phyloP scores from a whole-genome alignment of 2,888 invertebrate genomes.

The Schrankia costaestrigalis region DNA sequence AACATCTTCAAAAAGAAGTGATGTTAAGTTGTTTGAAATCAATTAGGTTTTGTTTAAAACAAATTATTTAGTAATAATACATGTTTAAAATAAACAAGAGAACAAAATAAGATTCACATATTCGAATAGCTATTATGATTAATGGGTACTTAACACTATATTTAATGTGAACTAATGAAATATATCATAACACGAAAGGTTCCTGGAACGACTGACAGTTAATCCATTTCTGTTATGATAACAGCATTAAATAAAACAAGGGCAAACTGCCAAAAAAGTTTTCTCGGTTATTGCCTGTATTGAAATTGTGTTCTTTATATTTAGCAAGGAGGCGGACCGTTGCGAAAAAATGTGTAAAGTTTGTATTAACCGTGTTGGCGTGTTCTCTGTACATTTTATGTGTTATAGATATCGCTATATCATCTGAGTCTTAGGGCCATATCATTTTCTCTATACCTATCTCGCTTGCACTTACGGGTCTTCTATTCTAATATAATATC shows the following conservation, averaged over 20 bases:
- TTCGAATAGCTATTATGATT: conserved; percentile 25
- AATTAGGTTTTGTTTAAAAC: too few relatives aligned
- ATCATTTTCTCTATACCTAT: too few relatives aligned
- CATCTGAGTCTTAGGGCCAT: too few relatives aligned
- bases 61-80: too few relatives aligned
- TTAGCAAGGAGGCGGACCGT: conserved; percentile 48
- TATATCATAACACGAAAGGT: too few relatives aligned
- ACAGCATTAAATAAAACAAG: conserved; percentile 37
- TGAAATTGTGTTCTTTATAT: conserved; percentile 43
- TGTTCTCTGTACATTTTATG: conserved; percentile 38
- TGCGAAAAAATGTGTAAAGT: conserved; percentile 43
- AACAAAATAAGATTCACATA: conserved; percentile 8
- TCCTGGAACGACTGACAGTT: conserved; percentile 39
- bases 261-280: conserved; percentile 44
- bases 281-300: conserved; percentile 32
- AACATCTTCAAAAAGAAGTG: too few relatives aligned
- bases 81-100: conserved; percentile 1
- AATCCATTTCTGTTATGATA: conserved; percentile 46
- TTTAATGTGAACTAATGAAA: conserved; percentile 31
- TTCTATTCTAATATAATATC: too few relatives aligned
- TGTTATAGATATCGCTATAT: too few relatives aligned
- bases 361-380: conserved; percentile 51
- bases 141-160: conserved; percentile 25
- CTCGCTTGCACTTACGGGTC: too few relatives aligned
- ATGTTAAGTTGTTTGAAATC: too few relatives aligned